Conservation (phyloP, 2,888 invertebrate genomes). For the Agrypnus murinus region DNA sequence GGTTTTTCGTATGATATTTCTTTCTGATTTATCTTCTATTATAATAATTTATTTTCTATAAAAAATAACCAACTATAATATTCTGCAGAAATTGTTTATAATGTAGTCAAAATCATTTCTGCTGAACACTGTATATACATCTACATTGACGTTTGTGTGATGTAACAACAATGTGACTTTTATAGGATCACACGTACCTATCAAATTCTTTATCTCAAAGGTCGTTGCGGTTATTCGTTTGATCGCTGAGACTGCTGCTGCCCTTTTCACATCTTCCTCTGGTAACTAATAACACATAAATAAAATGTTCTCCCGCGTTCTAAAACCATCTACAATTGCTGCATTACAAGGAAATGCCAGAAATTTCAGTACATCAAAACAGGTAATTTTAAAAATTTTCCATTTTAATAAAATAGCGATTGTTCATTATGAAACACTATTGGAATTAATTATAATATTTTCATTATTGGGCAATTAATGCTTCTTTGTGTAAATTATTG, state of each 20-base stretch:
- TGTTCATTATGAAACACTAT: background rate
- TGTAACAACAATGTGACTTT: constrained; percentile 18
- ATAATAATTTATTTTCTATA: too few relatives aligned
- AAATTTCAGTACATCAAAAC: constrained; percentile 51
- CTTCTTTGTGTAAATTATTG: too few relatives aligned
- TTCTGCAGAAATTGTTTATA: too few relatives aligned
- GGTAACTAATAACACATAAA: constrained; percentile 16
- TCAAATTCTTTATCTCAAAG: constrained; percentile 9
- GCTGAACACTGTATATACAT: too few relatives aligned
- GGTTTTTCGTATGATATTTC: too few relatives aligned
- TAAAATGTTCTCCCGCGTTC: constrained; percentile 58
- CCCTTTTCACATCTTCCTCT: background rate
- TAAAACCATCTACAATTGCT: constrained; percentile 52
- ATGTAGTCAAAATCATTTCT: too few relatives aligned
- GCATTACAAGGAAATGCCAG: constrained; percentile 50
- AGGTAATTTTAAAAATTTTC: constrained; percentile 14
- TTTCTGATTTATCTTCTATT: too few relatives aligned
- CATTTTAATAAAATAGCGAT: background rate
- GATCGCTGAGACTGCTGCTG: background rate
- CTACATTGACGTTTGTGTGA: constrained; percentile 16
- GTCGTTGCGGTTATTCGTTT: constrained; percentile 35
- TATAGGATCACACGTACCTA: background rate
- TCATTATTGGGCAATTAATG: too few relatives aligned
- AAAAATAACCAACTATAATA: too few relatives aligned
- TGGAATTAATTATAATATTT: background rate